Evolutionary conservation across 1,140 invertebrate species (phyloP).

Genomic region (Thalassaphorura encarpata): DNA sequence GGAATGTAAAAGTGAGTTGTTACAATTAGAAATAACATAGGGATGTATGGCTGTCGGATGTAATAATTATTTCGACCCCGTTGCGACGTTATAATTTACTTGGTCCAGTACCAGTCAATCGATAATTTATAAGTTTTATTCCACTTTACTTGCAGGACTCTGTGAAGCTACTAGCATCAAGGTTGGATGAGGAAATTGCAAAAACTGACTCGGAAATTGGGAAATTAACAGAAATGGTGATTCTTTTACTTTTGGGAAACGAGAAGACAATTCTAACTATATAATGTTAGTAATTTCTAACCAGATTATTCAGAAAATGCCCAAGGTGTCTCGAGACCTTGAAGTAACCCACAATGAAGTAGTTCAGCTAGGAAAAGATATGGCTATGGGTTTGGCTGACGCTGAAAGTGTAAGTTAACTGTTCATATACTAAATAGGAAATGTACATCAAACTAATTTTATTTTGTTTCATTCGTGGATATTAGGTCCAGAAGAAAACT

Average conservation of each 20-base stretch:
- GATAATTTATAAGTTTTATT: conserved; percentile 80
- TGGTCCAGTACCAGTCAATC: too few relatives aligned
- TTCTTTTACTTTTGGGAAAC: neutral
- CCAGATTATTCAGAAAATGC: conserved; percentile 24
- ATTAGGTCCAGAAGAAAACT: conserved; percentile 29
- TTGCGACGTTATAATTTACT: too few relatives aligned
- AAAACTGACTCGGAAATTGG: conserved; percentile 4
- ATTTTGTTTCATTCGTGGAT: neutral
- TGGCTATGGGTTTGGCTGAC: conserved; percentile 19
- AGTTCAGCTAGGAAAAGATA: conserved; percentile 17
- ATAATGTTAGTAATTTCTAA: neutral
- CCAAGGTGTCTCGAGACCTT: conserved; percentile 18
- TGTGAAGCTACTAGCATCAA: conserved; percentile 51
- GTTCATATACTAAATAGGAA: neutral
- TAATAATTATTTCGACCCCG: too few relatives aligned
- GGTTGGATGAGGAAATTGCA: conserved; percentile 7
- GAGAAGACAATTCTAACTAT: neutral
- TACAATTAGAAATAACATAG: too few relatives aligned
- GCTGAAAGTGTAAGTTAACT: conserved; percentile 23
- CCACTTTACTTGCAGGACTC: conserved; percentile 73
- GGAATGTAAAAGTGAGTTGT: too few relatives aligned
- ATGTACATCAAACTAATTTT: neutral
- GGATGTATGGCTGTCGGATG: too few relatives aligned
- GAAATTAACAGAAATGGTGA: conserved; percentile 9
- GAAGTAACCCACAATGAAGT: conserved; percentile 27